Base-by-base conservation (phyloP, 1,140 invertebrate species). In the Arctopsyche grandis region DNA sequence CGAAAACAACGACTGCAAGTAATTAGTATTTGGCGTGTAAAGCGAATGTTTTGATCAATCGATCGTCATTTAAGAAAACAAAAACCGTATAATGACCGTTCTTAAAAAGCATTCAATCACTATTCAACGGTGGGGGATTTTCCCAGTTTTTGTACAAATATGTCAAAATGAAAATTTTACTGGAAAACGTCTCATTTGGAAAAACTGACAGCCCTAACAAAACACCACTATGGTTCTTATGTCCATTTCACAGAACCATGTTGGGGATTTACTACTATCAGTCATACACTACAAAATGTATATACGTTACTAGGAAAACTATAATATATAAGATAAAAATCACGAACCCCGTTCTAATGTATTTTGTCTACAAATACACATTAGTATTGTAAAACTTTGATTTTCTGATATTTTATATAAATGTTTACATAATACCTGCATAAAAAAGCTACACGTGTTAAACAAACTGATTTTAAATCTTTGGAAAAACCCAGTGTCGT, bases 241-340 rank as follows among this genome's bases (percentile, higher is more conserved):
- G 29, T 38, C 48, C 10, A 52, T 52, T 52, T 52, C 48, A 52
- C 48, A 16, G 48, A 52, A 52, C 16, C 10, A 16, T 10, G 48
- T 1, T 5, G 48, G 48, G 48, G 12, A 52, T 12, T 1, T 52
- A 3, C 48, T 16, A 1, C 3, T 12, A 52, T 52, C 48, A 52
- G 48, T 52, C 48, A 52, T 52, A 5, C 48, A 16, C 4, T 16
- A 38, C 29, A 38, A 38, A 4, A 38, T 38, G 7, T 38, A 38
- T 38, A 38, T 38, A 9, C 24, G 22, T 26, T 66, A 66, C 63
- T 66, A 5, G 63, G 63, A 66, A 66, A 66, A 66, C 63, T 66
- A 52, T 3, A 3, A 52, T 52, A 16, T 10, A 16, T 1, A 52
- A 52, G 12, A 52, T 46, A 46, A 46, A 5, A 12, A 46, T 46